phyloP scores from a whole-genome alignment of 2,888 invertebrate species.

The Eubasilissa splendida region DNA sequence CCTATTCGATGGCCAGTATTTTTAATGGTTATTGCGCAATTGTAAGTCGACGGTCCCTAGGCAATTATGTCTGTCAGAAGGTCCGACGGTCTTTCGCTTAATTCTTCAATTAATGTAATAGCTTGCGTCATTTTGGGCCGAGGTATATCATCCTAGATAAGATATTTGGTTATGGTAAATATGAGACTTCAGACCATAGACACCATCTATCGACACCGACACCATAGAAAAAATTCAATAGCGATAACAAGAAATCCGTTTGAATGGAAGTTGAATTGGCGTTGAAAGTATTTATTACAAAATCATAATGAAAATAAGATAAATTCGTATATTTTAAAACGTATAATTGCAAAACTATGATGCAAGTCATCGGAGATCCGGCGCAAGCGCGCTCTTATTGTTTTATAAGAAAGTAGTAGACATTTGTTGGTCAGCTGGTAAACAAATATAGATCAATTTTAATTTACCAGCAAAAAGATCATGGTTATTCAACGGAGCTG shows the following conservation, averaged over 20 bases:
- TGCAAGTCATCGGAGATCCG: not conserved
- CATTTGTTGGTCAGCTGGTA: slow-evolving; percentile 45
- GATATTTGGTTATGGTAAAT: not conserved
- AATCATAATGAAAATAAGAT: slow-evolving; percentile 35
- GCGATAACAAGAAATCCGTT: slow-evolving; percentile 40
- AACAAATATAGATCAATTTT: slow-evolving; percentile 33
- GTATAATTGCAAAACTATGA: slow-evolving; percentile 26
- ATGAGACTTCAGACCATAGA: slow-evolving; percentile 10
- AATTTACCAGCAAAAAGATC: slow-evolving; percentile 31
- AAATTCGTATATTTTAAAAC: not conserved
- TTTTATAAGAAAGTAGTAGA: slow-evolving; percentile 25
- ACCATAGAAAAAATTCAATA: not conserved
- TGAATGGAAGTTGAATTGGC: slow-evolving; percentile 15
- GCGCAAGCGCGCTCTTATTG: slow-evolving; percentile 42
- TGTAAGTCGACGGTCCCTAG: too few relatives aligned
- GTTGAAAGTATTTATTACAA: slow-evolving; percentile 19
- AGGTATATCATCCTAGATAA: too few relatives aligned
- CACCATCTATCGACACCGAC: too few relatives aligned
- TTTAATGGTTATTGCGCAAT: too few relatives aligned
- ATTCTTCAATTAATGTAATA: too few relatives aligned
- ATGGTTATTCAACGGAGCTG: slow-evolving; percentile 55
- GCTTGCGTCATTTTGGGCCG: too few relatives aligned
- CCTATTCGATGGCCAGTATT: too few relatives aligned
- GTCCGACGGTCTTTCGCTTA: too few relatives aligned
- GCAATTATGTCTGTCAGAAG: too few relatives aligned